phyloP scores from a whole-genome alignment of 2,797 vertebrate species.

The Gobio occitaniae region DNA sequence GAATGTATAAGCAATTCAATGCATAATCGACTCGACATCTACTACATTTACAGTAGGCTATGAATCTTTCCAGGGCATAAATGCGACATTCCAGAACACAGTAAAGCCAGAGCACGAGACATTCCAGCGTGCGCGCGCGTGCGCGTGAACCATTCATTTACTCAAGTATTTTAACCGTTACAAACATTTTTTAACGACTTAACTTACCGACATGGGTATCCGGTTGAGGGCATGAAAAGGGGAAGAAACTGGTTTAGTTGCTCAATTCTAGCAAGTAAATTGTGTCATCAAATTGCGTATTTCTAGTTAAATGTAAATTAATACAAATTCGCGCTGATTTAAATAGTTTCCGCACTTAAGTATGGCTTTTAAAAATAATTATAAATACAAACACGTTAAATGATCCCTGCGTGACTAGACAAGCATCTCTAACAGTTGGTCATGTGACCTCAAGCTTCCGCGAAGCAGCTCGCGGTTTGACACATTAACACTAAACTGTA shows the following conservation, averaged over 20 bases:
- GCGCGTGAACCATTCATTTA: background rate
- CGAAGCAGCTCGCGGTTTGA: conserved; percentile 10
- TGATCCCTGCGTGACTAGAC: conserved; percentile 21
- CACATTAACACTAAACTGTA: background rate
- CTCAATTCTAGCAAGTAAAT: background rate
- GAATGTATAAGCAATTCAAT: background rate
- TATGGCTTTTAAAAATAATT: background rate
- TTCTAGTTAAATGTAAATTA: background rate
- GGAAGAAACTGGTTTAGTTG: conserved; percentile 31
- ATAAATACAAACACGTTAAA: background rate
- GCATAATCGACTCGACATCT: background rate
- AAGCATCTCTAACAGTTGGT: conserved; percentile 3
- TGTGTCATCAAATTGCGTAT: background rate
- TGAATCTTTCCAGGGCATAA: background rate
- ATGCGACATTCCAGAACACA: background rate
- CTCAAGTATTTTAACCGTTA: background rate
- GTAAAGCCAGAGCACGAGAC: conserved; percentile 38
- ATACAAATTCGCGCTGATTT: background rate
- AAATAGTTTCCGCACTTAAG: background rate
- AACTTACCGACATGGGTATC: conserved; percentile 56
- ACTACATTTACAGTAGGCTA: background rate
- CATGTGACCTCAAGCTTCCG: conserved; percentile 44
- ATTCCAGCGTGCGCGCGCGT: background rate
- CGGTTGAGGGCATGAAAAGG: conserved; percentile 46
- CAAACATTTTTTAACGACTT: conserved; percentile 8